Evolutionary conservation across 2,888 invertebrate species (phyloP).

Genomic region (Agrochola circellaris): DNA sequence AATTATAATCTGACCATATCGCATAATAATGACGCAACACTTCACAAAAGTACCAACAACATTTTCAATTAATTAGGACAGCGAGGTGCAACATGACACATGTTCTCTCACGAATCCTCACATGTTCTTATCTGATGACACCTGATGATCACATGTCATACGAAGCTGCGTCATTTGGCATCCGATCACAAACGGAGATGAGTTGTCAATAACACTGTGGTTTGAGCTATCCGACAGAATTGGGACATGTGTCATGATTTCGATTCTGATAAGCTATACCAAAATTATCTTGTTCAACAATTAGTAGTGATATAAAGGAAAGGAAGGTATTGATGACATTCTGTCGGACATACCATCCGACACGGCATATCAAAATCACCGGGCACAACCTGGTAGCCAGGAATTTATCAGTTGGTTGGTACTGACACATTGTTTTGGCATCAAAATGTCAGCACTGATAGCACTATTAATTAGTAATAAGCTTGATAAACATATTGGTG

Average conservation of each 20-base stretch:
- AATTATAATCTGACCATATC: background rate
- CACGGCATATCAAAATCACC: too few species aligned
- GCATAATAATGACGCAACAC: background rate
- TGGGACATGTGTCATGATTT: conserved; percentile 3
- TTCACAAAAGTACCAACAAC: background rate
- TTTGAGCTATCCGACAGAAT: background rate
- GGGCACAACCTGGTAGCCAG: background rate
- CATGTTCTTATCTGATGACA: background rate
- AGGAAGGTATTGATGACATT: background rate
- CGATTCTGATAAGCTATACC: background rate
- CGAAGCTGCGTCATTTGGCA: background rate
- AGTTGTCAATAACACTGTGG: conserved; percentile 13
- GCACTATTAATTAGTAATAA: background rate
- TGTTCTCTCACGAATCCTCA: background rate
- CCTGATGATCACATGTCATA: conserved; percentile 7
- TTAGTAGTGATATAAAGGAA: background rate
- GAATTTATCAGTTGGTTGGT: background rate
- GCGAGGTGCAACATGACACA: background rate
- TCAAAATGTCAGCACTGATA: background rate
- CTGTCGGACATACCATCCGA: background rate
- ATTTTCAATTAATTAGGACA: background rate
- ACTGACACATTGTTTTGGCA: background rate
- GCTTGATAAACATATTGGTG: background rate
- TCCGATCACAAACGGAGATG: conserved; percentile 35
- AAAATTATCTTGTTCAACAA: background rate